A percentile compares a stretch with the other conserved stretches of the same genome.
These are phyloP conservation scores for Poeciliopsis presidionis DNA, from an alignment of 2,797 vertebrate species.

Conservation along the genomic window DNA sequence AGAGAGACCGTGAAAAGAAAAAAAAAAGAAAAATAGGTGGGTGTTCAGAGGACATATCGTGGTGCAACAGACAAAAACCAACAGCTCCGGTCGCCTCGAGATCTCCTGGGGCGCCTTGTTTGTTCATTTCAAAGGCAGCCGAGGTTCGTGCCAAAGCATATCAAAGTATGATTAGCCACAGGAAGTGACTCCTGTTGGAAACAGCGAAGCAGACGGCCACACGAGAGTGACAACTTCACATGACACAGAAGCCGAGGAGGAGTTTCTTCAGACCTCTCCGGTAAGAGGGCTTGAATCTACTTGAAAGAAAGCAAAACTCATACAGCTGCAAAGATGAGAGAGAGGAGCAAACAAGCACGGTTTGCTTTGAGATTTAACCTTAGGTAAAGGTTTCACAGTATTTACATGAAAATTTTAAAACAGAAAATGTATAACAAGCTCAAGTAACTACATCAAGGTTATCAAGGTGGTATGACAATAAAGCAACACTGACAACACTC, in stretches of 20 bases:
- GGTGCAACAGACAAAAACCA: constrained; percentile 56
- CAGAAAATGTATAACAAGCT: neutral
- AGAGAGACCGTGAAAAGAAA: constrained; percentile 55
- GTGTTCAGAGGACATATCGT: constrained; percentile 63
- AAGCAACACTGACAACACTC: neutral
- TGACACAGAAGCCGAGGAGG: constrained; percentile 1
- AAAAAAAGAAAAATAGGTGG: constrained; percentile 46
- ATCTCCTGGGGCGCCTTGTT: constrained; percentile 49
- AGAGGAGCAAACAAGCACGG: neutral
- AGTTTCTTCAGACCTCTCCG: constrained; percentile 10
- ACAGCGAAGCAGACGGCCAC: constrained; percentile 34
- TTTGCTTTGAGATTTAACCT: neutral
- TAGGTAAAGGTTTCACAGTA: neutral
- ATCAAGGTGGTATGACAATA: too few species aligned
- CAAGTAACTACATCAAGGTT: neutral
- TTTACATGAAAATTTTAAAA: neutral
- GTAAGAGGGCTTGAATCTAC: neutral
- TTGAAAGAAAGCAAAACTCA: constrained; percentile 7
- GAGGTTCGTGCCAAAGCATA: constrained; percentile 65
- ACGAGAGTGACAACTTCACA: constrained; percentile 33
- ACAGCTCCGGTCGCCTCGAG: constrained; percentile 48
- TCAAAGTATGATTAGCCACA: constrained; percentile 68
- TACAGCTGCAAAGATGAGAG: neutral
- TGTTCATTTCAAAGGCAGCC: constrained; percentile 60
- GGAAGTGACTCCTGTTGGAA: constrained; percentile 56